Percentiles rank a stretch among this genome's conserved stretches.
Conservation (phyloP, 2,888 invertebrate species). For the Pantelozetes paolii region DNA sequence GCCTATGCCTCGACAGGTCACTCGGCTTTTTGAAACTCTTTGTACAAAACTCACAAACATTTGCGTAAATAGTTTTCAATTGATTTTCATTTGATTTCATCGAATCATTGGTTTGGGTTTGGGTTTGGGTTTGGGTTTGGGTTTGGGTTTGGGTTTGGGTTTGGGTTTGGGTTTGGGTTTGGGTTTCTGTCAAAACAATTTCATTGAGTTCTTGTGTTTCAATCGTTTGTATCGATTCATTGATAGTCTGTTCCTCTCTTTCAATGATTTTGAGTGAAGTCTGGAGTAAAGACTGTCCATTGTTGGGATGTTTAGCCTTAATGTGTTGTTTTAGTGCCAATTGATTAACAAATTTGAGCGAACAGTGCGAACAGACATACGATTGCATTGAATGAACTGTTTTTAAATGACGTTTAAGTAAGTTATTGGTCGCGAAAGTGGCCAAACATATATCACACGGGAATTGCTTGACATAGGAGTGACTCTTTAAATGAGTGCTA, state of each 20-base stretch:
- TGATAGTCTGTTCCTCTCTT: neutral
- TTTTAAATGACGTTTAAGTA: constrained; percentile 69
- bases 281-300: too few species aligned
- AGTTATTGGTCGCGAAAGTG: constrained; percentile 63
- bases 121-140: too few species aligned
- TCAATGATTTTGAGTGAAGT: constrained; percentile 42
- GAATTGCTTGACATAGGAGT: constrained; percentile 57
- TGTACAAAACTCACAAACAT: constrained; percentile 52
- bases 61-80: constrained; percentile 45
- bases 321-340: neutral
- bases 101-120: too few species aligned
- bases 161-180: too few species aligned
- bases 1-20: constrained; percentile 54
- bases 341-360: neutral
- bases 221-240: too few species aligned
- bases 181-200: too few species aligned
- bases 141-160: too few species aligned
- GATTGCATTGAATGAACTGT: neutral
- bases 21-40: constrained; percentile 55
- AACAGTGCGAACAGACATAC: constrained; percentile 2
- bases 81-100: neutral
- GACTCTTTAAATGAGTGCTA: constrained; percentile 61
- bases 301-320: neutral
- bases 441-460: constrained; percentile 63
- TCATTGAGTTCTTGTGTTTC: too few species aligned